Evolutionary conservation across 1,140 invertebrate genomes (phyloP), one percentile per base, ranked within the genome.

Genomic region (Habropoda laboriosa): DNA sequence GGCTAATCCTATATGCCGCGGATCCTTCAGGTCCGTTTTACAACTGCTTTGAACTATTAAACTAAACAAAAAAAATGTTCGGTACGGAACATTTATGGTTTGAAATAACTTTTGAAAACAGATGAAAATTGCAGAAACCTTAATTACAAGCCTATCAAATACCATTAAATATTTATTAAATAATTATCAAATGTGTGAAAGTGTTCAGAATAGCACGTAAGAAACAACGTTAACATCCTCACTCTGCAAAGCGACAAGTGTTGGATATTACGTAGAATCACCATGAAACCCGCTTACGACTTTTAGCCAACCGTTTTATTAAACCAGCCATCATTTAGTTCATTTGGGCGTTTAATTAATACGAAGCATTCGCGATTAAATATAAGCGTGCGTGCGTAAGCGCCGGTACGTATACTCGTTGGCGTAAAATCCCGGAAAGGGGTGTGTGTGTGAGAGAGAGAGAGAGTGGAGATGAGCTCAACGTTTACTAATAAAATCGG

Each of bases 401-500:
- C 55, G 47, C 18, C 16, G 8, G 21, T 58, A 45, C 21, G 21
- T 58, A 45, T 16, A 30, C 64, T 21, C 24, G 32, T 68, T 45
- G 30, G 10, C 35, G 60, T 24, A 45, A 42, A 51, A 18, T 27
- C 12, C 24, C n/a, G 24, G 42, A 13, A 18, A 38, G 30, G 18
- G 32, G 18, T 1, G n/a, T 18, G 32, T 2, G 7, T 27, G n/a
- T 6, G 32, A n/a, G 32, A 30, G 40, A 16, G 49, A 45, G n/a
- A n/a, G n/a, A n/a, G n/a, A n/a, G n/a, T n/a, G n/a, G n/a, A n/a
- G n/a, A n/a, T n/a, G n/a, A n/a, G n/a, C n/a, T n/a, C 45, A 70
- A 78, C 63, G 63, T 85, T 42, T 80, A 76, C 83, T 86, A 86
- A 86, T 86, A 86, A 86, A 86, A 86, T 85, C 72, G 55, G 76